These are phyloP conservation scores for Hydriomena furcata DNA, from an alignment of 2,888 invertebrate species.

Conservation along the genomic window DNA sequence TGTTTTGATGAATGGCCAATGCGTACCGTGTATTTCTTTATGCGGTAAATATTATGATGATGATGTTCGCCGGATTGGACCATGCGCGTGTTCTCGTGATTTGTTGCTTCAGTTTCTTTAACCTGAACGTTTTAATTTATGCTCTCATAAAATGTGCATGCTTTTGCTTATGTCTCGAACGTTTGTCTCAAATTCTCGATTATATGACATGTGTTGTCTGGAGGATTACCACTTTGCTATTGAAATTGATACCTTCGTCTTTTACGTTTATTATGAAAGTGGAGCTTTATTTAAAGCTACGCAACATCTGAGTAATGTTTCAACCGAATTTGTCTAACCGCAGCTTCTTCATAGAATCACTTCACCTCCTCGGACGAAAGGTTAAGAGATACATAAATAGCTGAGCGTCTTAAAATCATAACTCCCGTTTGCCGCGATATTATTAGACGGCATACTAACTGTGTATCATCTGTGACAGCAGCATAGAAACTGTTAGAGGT, in stretches of 20 bases:
- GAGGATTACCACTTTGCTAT: no score
- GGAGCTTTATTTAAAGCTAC: no score
- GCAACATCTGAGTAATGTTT: not conserved
- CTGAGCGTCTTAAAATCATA: slow-evolving; percentile 33
- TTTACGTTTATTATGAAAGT: no score
- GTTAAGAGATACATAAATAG: slow-evolving; percentile 34
- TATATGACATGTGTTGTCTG: no score
- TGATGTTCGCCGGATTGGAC: slow-evolving; percentile 6
- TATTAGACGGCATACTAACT: slow-evolving; percentile 24
- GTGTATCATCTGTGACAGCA: slow-evolving; percentile 2
- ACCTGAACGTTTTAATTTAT: no score
- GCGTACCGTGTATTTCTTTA: slow-evolving; percentile 14
- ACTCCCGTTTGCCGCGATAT: slow-evolving; percentile 27
- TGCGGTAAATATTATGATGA: slow-evolving; percentile 22
- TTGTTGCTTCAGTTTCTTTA: slow-evolving; percentile 3
- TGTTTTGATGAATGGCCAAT: slow-evolving; percentile 24
- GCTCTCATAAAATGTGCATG: no score
- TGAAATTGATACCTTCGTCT: no score
- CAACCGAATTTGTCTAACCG: slow-evolving; percentile 4
- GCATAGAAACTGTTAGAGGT: slow-evolving; percentile 1
- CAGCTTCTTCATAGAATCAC: slow-evolving; percentile 6
- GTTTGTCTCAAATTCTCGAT: no score
- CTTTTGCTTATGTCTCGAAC: no score
- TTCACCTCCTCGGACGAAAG: slow-evolving; percentile 22
- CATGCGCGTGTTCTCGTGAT: not conserved